phyloP scores from a whole-genome alignment of 2,888 invertebrate species.

The Serripes groenlandicus region DNA sequence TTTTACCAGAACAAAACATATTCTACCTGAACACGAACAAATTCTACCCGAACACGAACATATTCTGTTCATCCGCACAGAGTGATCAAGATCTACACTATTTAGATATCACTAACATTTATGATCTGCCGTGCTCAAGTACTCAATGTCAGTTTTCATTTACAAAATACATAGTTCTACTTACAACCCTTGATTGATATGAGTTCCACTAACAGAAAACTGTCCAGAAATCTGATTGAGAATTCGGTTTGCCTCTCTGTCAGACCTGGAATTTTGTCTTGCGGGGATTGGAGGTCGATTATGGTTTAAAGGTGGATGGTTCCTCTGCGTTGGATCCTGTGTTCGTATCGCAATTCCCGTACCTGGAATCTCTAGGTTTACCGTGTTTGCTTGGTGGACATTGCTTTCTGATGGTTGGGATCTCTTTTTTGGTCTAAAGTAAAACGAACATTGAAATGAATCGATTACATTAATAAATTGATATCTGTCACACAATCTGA shows the following conservation, averaged over 20 bases:
- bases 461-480: too few relatives aligned
- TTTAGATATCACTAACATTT: too few relatives aligned
- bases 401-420: conserved; percentile 18
- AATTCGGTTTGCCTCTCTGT: conserved; percentile 59
- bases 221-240: conserved; percentile 51
- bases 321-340: conserved; percentile 35
- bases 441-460: too few relatives aligned
- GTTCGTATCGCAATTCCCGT: conserved; percentile 68
- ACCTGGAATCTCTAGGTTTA: conserved; percentile 72
- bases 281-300: conserved; percentile 53
- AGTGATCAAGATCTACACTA: too few relatives aligned
- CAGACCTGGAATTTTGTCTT: conserved; percentile 50
- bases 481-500: too few relatives aligned
- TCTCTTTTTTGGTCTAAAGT: conserved; percentile 28
- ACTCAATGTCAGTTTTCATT: too few relatives aligned
- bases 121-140: too few relatives aligned
- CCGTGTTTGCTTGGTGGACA: conserved; percentile 39
- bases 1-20: too few relatives aligned
- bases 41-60: too few relatives aligned
- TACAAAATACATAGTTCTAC: too few relatives aligned
- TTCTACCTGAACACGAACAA: too few relatives aligned
- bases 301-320: conserved; percentile 26
- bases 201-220: conserved; percentile 64
- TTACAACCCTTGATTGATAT: not conserved
- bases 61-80: too few relatives aligned